Conservation (phyloP, 2,797 vertebrate species). For the Sparidentex hasta region DNA sequence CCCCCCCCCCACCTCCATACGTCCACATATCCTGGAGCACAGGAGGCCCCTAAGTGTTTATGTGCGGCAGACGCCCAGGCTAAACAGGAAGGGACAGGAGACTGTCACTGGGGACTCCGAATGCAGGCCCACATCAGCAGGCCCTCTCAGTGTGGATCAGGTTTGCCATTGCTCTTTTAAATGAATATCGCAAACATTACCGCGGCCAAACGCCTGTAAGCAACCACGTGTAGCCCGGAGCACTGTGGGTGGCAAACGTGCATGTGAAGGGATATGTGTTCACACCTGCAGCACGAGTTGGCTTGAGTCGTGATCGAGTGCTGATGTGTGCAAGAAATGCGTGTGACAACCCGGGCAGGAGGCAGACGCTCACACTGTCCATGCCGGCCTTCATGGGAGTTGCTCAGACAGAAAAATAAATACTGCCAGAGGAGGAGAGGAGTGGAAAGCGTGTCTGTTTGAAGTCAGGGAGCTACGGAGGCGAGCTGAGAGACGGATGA, state of each 20-base stretch:
- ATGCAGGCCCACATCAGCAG: constrained; percentile 55
- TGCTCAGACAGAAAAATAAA: constrained; percentile 86
- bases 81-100: constrained; percentile 95
- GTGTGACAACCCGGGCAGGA: constrained; percentile 36
- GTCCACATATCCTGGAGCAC: constrained; percentile 61
- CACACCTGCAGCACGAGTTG: constrained; percentile 38
- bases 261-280: constrained; percentile 32
- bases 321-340: constrained; percentile 9
- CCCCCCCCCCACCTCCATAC: constrained; percentile 45
- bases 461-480: constrained; percentile 75
- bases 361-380: constrained; percentile 64
- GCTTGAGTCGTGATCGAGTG: constrained; percentile 20
- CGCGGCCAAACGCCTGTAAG: constrained; percentile 52
- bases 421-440: constrained; percentile 61
- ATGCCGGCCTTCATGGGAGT: constrained; percentile 66
- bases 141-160: constrained; percentile 45
- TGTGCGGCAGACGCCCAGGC: constrained; percentile 91
- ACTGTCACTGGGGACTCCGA: constrained; percentile 86
- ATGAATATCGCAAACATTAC: constrained; percentile 51
- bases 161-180: constrained; percentile 54
- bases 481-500: constrained; percentile 77
- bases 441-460: constrained; percentile 73
- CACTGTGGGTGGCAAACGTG: constrained; percentile 40
- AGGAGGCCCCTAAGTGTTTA: constrained; percentile 89
- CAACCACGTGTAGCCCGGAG: constrained; percentile 25